Evolutionary conservation across 1,140 invertebrate species (phyloP).

Genomic region (Eumeta japonica): DNA sequence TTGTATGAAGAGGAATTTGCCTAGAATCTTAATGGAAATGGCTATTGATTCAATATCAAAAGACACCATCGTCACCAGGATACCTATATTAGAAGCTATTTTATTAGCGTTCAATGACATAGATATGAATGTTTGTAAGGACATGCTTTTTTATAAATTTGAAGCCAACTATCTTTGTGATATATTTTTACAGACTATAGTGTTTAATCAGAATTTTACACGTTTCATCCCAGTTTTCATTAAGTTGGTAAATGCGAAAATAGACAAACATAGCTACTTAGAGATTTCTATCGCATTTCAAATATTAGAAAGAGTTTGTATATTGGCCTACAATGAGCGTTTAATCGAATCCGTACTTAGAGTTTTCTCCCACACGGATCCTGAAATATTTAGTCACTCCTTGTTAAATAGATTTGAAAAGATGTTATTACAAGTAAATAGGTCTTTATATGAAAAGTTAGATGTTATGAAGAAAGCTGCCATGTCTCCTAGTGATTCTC

Average conservation of each 20-base stretch:
- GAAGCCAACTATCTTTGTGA: slow-evolving; percentile 21
- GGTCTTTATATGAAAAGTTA: too few relatives aligned
- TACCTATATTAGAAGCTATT: slow-evolving; percentile 20
- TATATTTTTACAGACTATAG: slow-evolving; percentile 25
- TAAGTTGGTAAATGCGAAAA: slow-evolving; percentile 29
- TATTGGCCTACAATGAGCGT: too few relatives aligned
- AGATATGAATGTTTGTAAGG: slow-evolving; percentile 17
- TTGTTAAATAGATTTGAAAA: too few relatives aligned
- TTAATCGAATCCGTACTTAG: too few relatives aligned
- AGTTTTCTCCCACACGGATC: too few relatives aligned
- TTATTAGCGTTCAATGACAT: slow-evolving; percentile 30
- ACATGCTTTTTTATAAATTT: slow-evolving; percentile 19
- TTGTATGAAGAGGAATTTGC: slow-evolving; percentile 19
- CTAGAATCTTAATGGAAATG: slow-evolving; percentile 29
- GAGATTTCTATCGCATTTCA: slow-evolving; percentile 17
- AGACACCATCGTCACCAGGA: slow-evolving; percentile 14
- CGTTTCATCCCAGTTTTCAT: slow-evolving; percentile 35
- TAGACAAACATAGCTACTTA: slow-evolving; percentile 17
- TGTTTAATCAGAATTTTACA: slow-evolving; percentile 36
- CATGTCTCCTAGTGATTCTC: too few relatives aligned
- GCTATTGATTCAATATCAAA: slow-evolving; percentile 21
- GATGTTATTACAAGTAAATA: too few relatives aligned
- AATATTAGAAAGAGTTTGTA: slow-evolving; percentile 34
- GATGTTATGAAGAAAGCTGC: too few relatives aligned
- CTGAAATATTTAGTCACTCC: too few relatives aligned